Evolutionary conservation across 2,113 vertebrate species (phyloP).

Genomic region (Pelobates fuscus): DNA sequence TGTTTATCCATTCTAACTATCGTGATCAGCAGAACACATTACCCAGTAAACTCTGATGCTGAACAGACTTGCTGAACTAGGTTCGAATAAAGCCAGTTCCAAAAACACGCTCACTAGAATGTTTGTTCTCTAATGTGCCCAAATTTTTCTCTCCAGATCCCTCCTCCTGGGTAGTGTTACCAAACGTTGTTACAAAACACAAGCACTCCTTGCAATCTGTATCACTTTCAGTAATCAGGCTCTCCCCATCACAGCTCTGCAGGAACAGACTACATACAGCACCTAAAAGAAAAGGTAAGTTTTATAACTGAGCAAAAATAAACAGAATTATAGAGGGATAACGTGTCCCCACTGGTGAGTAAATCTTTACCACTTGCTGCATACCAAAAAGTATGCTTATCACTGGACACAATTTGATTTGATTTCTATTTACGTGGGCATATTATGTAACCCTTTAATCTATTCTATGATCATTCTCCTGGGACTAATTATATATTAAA

Average conservation of each 20-base stretch:
- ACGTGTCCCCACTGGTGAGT: too few relatives aligned
- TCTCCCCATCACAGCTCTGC: background rate
- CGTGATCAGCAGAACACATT: background rate
- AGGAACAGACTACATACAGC: background rate
- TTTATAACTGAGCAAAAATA: too few relatives aligned
- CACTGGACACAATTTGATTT: too few relatives aligned
- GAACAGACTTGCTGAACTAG: background rate
- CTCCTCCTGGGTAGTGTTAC: constrained; percentile 58
- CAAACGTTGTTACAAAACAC: constrained; percentile 50
- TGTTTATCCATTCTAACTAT: background rate
- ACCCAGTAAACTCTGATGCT: background rate
- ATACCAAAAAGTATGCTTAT: too few relatives aligned
- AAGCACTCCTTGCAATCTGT: constrained; percentile 32
- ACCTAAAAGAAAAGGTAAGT: background rate
- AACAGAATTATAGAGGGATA: too few relatives aligned
- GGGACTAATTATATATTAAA: too few relatives aligned
- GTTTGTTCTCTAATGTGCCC: constrained; percentile 27
- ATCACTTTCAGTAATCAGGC: background rate
- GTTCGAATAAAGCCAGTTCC: background rate
- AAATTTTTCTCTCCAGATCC: constrained; percentile 24
- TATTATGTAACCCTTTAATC: too few relatives aligned
- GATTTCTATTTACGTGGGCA: too few relatives aligned
- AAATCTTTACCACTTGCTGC: too few relatives aligned
- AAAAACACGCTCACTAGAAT: constrained; percentile 9
- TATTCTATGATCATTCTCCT: too few relatives aligned